Evolutionary conservation across 2,797 vertebrate genomes (phyloP).

Genomic region (Acipenser oxyrinchus): DNA sequence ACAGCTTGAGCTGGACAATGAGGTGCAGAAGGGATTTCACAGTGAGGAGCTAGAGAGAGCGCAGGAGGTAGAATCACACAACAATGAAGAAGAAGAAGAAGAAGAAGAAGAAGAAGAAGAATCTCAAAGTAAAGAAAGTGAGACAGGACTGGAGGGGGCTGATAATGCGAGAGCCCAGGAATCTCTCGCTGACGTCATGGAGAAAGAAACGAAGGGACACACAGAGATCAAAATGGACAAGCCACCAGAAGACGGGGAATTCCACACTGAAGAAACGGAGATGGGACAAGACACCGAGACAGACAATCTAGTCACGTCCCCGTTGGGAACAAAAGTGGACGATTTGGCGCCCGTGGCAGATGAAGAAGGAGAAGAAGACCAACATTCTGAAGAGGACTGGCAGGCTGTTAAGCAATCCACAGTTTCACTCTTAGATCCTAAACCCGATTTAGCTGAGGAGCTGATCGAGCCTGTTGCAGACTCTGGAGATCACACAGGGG

Average conservation of each 20-base stretch:
- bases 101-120: constrained; percentile 2
- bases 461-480: not conserved
- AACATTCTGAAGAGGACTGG: constrained; percentile 10
- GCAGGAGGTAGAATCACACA: constrained; percentile 5
- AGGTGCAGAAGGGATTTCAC: constrained; percentile 9
- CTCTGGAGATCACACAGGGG: not conserved
- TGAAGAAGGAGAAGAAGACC: constrained; percentile 14
- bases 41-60: too few relatives aligned
- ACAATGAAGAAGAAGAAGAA: constrained; percentile 6
- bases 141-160: constrained; percentile 10
- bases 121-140: constrained; percentile 11
- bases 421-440: not conserved
- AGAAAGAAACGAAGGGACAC: not conserved
- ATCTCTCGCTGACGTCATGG: constrained; percentile 5
- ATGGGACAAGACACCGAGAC: not conserved
- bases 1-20: not conserved
- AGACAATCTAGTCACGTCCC: constrained; percentile 3
- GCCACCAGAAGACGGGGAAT: not conserved
- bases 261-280: not conserved
- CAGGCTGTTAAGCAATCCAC: not conserved
- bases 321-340: not conserved
- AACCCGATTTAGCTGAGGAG: constrained; percentile 7
- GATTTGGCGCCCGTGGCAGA: constrained; percentile 9
- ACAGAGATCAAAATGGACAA: constrained; percentile 11
- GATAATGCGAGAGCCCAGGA: constrained; percentile 1